Percentiles rank a stretch among this genome's conserved stretches.
These are phyloP conservation scores for Cepaea nemoralis DNA, from an alignment of 1,140 invertebrate genomes.

Conservation along the genomic window DNA sequence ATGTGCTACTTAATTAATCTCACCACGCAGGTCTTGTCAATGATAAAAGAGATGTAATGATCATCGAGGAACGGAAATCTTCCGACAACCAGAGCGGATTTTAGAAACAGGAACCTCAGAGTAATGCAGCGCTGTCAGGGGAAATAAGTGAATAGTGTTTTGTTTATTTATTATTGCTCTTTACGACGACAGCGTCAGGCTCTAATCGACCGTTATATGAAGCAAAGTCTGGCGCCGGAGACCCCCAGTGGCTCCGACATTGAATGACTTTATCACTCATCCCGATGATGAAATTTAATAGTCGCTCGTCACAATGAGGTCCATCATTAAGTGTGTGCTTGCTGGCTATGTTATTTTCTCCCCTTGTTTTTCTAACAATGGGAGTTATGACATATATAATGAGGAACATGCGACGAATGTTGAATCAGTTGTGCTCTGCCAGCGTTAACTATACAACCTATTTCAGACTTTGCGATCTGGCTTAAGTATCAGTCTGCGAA, in stretches of 20 bases:
- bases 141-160: neutral
- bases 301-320: neutral
- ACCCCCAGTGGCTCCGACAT: neutral
- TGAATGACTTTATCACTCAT: neutral
- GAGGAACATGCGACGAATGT: no score
- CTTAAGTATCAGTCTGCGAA: no score
- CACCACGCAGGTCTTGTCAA: neutral
- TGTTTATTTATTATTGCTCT: constrained; percentile 5
- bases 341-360: neutral
- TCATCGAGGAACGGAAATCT: neutral
- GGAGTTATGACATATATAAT: no score
- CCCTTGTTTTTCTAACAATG: no score
- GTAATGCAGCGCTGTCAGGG: neutral
- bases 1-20: constrained; percentile 1
- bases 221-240: neutral
- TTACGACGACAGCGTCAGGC: neutral
- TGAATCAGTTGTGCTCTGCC: no score
- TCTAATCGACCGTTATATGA: neutral
- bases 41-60: neutral
- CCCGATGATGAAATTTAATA: no score
- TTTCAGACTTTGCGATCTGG: no score
- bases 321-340: neutral
- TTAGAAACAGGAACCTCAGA: neutral
- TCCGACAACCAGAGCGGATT: neutral
- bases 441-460: no score